phyloP scores from a whole-genome alignment of 2,888 invertebrate species.

The Malacosoma neustria region DNA sequence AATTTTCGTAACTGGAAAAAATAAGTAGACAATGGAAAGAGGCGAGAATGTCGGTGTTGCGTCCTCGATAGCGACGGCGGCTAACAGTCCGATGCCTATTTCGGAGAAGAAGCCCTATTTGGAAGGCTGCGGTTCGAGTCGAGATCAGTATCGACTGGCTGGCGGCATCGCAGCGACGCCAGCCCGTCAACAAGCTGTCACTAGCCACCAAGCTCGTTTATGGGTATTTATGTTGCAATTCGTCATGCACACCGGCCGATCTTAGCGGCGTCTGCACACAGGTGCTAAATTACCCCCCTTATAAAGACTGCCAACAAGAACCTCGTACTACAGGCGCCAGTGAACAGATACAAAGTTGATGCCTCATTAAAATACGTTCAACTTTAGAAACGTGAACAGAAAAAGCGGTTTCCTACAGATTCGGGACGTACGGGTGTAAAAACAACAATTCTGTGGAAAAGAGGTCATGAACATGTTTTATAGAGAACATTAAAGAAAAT shows the following conservation, averaged over 20 bases:
- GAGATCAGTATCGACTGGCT: conserved; percentile 49
- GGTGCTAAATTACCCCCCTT: background rate
- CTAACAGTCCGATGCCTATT: conserved; percentile 54
- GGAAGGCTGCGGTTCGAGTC: conserved; percentile 67
- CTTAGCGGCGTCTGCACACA: background rate
- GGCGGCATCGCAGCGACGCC: conserved; percentile 31
- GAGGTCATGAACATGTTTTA: background rate
- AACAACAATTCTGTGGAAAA: background rate
- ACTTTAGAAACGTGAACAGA: background rate
- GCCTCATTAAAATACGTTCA: conserved; percentile 14
- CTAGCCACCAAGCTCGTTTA: conserved; percentile 34
- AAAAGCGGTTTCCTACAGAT: background rate
- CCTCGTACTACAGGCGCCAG: conserved; percentile 1
- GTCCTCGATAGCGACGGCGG: conserved; percentile 50
- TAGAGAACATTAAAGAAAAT: background rate
- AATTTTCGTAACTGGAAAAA: conserved; percentile 13
- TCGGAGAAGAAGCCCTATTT: conserved; percentile 63
- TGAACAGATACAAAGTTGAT: conserved; percentile 8
- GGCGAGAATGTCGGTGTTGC: conserved; percentile 34
- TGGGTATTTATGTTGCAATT: conserved; percentile 26
- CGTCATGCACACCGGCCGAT: conserved; percentile 4
- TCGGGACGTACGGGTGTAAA: background rate
- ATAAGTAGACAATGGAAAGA: conserved; percentile 61
- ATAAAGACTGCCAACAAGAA: background rate
- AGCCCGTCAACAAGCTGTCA: conserved; percentile 45